Evolutionary conservation across 2,113 vertebrate species (phyloP).

Genomic region (Neodon shergylaensis): DNA sequence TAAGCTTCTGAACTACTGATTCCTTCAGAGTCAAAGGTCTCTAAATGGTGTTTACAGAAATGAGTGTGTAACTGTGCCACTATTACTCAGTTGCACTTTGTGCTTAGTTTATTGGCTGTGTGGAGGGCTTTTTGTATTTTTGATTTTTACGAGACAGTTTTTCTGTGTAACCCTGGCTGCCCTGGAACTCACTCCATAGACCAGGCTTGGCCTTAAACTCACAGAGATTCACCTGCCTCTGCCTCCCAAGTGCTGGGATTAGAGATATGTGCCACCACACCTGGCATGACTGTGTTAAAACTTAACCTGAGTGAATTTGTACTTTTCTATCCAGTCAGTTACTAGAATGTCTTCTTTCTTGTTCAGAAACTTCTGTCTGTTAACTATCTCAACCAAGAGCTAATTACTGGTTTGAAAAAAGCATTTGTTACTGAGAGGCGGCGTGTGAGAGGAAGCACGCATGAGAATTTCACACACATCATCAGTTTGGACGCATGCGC

Average conservation of each 20-base stretch:
- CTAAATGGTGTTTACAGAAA: not conserved
- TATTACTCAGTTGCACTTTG: not conserved
- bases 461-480: not conserved
- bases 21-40: not conserved
- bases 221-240: not conserved
- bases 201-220: not conserved
- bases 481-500: not conserved
- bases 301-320: not conserved
- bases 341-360: constrained; percentile 1
- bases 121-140: not conserved
- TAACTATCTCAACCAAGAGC: not conserved
- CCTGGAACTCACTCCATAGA: not conserved
- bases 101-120: not conserved
- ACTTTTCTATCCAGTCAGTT: not conserved
- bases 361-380: not conserved
- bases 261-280: not conserved
- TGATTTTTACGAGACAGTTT: not conserved
- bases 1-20: not conserved
- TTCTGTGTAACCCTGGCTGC: not conserved
- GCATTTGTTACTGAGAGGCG: too few species aligned
- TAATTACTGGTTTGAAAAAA: not conserved
- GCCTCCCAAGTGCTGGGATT: not conserved
- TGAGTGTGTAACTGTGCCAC: not conserved
- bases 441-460: not conserved
- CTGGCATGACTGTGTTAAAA: not conserved